Conservation (phyloP, 2,888 invertebrate species). For the Hyles lineata region DNA sequence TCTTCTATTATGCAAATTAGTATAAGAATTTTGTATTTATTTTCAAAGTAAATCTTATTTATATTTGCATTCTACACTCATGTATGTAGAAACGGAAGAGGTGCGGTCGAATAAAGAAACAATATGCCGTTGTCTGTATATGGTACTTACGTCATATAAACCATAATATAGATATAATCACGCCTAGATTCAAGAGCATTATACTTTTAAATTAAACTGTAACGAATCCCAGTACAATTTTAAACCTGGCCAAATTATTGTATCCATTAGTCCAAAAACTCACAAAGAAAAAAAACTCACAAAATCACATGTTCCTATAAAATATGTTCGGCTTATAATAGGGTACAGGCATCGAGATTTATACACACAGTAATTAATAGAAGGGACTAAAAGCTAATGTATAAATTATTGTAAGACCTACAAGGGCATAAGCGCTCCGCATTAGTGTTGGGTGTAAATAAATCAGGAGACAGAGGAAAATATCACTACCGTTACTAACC, state of each 20-base stretch:
- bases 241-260: not conserved
- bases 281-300: not conserved
- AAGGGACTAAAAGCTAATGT: constrained; percentile 17
- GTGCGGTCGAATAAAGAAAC: constrained; percentile 1
- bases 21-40: too few relatives aligned
- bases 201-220: too few relatives aligned
- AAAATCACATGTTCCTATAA: not conserved
- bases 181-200: too few relatives aligned
- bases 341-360: not conserved
- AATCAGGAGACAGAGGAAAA: constrained; percentile 15
- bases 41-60: not conserved
- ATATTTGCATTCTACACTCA: not conserved
- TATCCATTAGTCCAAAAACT: not conserved
- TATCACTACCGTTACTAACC: constrained; percentile 12
- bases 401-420: constrained; percentile 9
- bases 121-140: not conserved
- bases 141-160: not conserved
- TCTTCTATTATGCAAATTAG: not conserved
- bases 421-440: not conserved
- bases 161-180: too few relatives aligned
- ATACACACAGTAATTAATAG: constrained; percentile 6
- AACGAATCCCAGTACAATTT: too few relatives aligned
- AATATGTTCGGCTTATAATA: not conserved
- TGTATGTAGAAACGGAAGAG: not conserved
- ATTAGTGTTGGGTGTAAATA: not conserved